A percentile compares a stretch with the other conserved stretches of the same genome.
Evolutionary conservation across 2,888 invertebrate species (phyloP).

Genomic region (Nysson spinosus): DNA sequence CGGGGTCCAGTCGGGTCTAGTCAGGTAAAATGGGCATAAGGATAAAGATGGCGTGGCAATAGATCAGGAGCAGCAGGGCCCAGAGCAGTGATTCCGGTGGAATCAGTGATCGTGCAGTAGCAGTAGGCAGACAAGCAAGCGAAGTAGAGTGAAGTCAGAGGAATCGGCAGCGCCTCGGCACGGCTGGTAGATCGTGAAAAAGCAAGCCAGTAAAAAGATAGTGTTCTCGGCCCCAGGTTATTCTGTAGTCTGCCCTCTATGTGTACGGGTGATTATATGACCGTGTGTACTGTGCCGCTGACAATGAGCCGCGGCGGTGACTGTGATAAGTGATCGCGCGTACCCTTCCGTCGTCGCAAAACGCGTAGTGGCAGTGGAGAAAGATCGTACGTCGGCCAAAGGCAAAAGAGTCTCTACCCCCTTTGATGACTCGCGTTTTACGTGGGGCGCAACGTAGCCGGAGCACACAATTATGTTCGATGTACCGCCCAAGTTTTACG

Average conservation of each 20-base stretch:
- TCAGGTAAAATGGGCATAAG: constrained; percentile 9
- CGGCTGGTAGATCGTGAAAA: constrained; percentile 8
- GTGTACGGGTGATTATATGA: constrained; percentile 29
- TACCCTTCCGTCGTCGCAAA: constrained; percentile 58
- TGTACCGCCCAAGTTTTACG: constrained; percentile 95
- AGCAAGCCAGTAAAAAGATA: background rate
- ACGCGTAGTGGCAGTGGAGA: constrained; percentile 72
- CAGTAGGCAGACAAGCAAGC: too few relatives aligned
- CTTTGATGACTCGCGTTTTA: constrained; percentile 72
- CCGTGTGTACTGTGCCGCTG: constrained; percentile 67
- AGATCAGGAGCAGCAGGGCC: background rate
- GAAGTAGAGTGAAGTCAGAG: too few relatives aligned
- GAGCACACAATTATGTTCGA: constrained; percentile 87
- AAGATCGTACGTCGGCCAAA: constrained; percentile 60
- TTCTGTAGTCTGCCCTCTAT: constrained; percentile 32
- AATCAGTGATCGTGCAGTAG: too few relatives aligned
- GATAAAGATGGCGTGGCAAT: constrained; percentile 15
- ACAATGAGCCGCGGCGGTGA: constrained; percentile 74
- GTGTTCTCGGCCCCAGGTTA: background rate
- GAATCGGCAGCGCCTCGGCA: constrained; percentile 20
- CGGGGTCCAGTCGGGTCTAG: too few relatives aligned
- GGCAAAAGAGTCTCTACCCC: constrained; percentile 56
- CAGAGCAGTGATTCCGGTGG: too few relatives aligned
- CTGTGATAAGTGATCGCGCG: constrained; percentile 73
- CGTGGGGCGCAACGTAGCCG: constrained; percentile 67